A percentile compares a stretch with the other conserved stretches of the same genome.
Evolutionary conservation across 2,113 vertebrate genomes (phyloP).

Genomic region (Lanius ludovicianus): DNA sequence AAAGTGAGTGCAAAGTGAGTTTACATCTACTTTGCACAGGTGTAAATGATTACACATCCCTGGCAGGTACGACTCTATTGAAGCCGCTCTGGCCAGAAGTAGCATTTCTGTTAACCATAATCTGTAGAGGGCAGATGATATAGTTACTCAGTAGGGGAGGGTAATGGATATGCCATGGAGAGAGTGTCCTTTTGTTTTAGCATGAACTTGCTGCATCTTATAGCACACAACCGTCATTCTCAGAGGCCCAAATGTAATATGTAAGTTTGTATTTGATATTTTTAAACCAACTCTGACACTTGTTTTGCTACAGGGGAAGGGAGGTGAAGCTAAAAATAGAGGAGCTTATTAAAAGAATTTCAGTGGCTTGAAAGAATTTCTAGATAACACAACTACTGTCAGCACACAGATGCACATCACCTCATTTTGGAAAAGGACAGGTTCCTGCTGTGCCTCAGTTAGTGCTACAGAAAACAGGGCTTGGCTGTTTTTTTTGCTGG

Average conservation of each 20-base stretch:
- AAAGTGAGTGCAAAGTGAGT: slow-evolving; percentile 44
- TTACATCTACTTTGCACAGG: slow-evolving; percentile 14
- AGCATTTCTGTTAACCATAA: neutral
- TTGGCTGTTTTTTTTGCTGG: neutral
- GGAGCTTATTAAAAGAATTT: neutral
- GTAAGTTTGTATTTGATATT: neutral
- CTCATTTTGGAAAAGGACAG: neutral
- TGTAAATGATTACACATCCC: neutral
- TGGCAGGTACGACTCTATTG: neutral
- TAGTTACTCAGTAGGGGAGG: neutral
- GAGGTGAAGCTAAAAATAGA: neutral
- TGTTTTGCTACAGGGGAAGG: neutral
- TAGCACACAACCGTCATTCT: neutral
- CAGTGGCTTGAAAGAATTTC: neutral
- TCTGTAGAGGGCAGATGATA: neutral
- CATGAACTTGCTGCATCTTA: neutral
- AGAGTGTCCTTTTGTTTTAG: neutral
- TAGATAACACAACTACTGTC: neutral
- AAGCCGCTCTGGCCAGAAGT: neutral
- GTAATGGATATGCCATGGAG: neutral
- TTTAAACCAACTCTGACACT: neutral
- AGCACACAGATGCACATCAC: neutral
- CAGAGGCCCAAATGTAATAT: neutral
- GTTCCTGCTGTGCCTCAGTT: neutral
- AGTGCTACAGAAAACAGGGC: neutral